Base-by-base conservation (phyloP, 2,797 vertebrate genomes). In the Echiichthys vipera region DNA sequence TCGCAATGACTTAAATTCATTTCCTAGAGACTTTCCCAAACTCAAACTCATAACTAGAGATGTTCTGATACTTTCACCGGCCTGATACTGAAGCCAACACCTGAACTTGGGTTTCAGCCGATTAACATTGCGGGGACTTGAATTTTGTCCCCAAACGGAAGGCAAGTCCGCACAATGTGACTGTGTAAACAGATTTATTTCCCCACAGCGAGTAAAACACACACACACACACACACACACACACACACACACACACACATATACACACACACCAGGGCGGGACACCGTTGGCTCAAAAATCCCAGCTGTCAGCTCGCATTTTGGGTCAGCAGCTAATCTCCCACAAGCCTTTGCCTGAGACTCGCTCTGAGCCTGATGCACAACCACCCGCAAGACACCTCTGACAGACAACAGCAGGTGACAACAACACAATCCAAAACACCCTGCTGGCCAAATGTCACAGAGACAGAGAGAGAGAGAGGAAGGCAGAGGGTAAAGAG, bases 341-440 rank as follows among this genome's bases (percentile, higher is more conserved):
- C 77, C 65, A 74, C 61, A 70, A 85, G 64, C 65, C 83, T 75
- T 65, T 71, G 71, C 77, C 70, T 9, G 42, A 54, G 76, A 72
- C 49, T 34, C 8, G 20, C 65, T 59, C 66, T 57, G 65, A 82
- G 71, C 62, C 73, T 39, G 51, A 77, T 68, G 73, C 40, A 80
- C 83, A 73, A 73, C 79, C 46, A 81, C 65, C 63, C 65, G 74
- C 53, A 67, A 77, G 36, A 39, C 75, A 45, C 57, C 51, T 49
- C 29, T 86, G 85, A 93, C 61, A 17, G 86, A 81, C 86, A 55
- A 56, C 72, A 67, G 74, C 92, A 93, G 90, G 80, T 92, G 91
- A 82, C 29, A 51, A 77, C 62, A 57, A 80, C 83, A 81, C 79
- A 64, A 56, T 63, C 74, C 65, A 39, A 39, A 64, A 29, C 71